phyloP scores from a whole-genome alignment of 2,797 vertebrate species.

The Sciurus carolinensis region DNA sequence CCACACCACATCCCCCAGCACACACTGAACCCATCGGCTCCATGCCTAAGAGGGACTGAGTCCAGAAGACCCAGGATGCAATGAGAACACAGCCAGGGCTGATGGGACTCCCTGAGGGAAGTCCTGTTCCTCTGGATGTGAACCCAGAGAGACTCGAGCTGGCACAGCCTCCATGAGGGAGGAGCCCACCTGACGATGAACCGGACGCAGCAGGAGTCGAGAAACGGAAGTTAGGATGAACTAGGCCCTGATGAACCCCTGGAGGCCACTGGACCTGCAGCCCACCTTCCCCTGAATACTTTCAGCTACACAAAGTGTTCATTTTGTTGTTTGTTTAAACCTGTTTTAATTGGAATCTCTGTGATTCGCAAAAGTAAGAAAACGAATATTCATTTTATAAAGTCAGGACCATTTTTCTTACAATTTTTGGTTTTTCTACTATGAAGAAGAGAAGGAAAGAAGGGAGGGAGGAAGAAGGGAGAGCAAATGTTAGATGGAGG shows the following conservation, averaged over 20 bases:
- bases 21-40: neutral
- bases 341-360: neutral
- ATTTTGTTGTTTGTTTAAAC: neutral
- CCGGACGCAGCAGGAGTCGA: neutral
- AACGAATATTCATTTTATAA: neutral
- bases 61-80: neutral
- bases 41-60: too few species aligned
- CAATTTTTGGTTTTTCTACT: neutral
- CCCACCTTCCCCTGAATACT: neutral
- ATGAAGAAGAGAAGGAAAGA: neutral
- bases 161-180: neutral
- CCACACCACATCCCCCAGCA: too few species aligned
- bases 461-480: too few species aligned
- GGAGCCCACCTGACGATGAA: neutral
- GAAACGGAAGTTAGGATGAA: neutral
- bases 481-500: neutral
- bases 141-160: neutral
- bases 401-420: neutral
- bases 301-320: neutral
- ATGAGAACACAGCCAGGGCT: neutral
- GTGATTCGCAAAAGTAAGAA: neutral
- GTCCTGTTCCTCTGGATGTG: neutral
- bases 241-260: fast-evolving
- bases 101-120: neutral
- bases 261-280: neutral